Percentiles rank a stretch among this genome's conserved stretches.
These are phyloP conservation scores for Lycia hirtaria DNA, from an alignment of 2,888 invertebrate species.

Conservation along the genomic window DNA sequence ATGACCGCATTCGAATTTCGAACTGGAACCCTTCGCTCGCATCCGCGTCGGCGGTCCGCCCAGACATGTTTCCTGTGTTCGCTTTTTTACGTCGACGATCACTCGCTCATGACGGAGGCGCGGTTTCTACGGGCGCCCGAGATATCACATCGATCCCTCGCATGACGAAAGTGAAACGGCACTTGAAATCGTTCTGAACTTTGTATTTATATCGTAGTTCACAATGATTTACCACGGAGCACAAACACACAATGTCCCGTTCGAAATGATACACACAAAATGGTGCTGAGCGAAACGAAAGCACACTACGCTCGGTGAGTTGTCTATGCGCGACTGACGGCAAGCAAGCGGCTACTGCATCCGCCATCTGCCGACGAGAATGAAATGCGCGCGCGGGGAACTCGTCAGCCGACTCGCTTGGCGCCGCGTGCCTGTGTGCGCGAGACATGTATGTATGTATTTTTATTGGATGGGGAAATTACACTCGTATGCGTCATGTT, in stretches of 20 bases:
- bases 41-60: slow-evolving; percentile 83
- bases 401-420: slow-evolving; percentile 50
- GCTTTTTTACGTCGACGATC: slow-evolving; percentile 84
- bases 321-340: slow-evolving; percentile 84
- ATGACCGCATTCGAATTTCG: slow-evolving; percentile 86
- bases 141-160: slow-evolving; percentile 82
- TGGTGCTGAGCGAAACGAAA: slow-evolving; percentile 76
- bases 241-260: slow-evolving; percentile 84
- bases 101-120: slow-evolving; percentile 85
- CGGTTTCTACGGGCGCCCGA: slow-evolving; percentile 82
- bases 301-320: slow-evolving; percentile 76
- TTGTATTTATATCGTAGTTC: slow-evolving; percentile 64
- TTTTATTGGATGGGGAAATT: slow-evolving; percentile 61
- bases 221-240: slow-evolving; percentile 76
- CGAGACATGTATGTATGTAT: slow-evolving; percentile 53
- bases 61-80: slow-evolving; percentile 85
- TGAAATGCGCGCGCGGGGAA: slow-evolving; percentile 82
- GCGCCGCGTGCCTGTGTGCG: slow-evolving; percentile 56
- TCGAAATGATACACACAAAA: slow-evolving; percentile 83
- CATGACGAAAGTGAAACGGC: slow-evolving; percentile 77
- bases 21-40: slow-evolving; percentile 84
- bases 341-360: slow-evolving; percentile 81
- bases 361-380: slow-evolving; percentile 85
- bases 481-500: slow-evolving; percentile 62
- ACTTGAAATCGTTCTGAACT: slow-evolving; percentile 66